phyloP scores from a whole-genome alignment of 1,140 invertebrate species.

The Liolophura sinensis region DNA sequence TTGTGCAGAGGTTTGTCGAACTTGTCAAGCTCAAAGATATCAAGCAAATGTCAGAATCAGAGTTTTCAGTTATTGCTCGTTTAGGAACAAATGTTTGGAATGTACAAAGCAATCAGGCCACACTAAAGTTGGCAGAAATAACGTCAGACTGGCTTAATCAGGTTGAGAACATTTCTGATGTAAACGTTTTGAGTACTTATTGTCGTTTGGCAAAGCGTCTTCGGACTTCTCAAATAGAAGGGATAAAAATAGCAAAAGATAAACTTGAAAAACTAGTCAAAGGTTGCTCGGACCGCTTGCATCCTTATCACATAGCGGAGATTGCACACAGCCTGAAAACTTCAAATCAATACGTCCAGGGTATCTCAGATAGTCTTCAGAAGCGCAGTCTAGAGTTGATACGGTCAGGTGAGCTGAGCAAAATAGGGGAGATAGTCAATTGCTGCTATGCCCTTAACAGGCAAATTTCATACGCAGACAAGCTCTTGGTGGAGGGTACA shows the following conservation, averaged over 20 bases:
- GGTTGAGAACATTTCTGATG: background rate
- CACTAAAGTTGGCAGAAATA: background rate
- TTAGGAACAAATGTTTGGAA: background rate
- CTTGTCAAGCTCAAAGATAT: background rate
- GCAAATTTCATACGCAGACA: background rate
- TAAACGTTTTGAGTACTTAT: background rate
- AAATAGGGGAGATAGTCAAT: background rate
- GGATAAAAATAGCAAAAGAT: background rate
- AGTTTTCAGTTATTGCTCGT: background rate
- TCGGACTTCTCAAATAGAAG: background rate
- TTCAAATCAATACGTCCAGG: background rate
- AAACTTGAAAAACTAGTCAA: background rate
- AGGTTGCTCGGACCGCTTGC: background rate
- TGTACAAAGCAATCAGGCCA: background rate
- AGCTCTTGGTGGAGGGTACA: slow-evolving; percentile 1
- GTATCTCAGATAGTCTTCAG: background rate
- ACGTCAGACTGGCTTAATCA: background rate
- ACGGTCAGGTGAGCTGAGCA: background rate
- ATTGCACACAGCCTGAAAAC: slow-evolving; percentile 2
- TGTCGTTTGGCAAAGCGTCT: background rate
- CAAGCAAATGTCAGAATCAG: background rate
- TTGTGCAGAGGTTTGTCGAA: slow-evolving; percentile 4
- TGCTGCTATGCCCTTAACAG: background rate
- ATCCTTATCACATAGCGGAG: background rate
- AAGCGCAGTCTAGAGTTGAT: background rate